phyloP scores from a whole-genome alignment of 2,797 vertebrate genomes.

The Malurus leucopterus region DNA sequence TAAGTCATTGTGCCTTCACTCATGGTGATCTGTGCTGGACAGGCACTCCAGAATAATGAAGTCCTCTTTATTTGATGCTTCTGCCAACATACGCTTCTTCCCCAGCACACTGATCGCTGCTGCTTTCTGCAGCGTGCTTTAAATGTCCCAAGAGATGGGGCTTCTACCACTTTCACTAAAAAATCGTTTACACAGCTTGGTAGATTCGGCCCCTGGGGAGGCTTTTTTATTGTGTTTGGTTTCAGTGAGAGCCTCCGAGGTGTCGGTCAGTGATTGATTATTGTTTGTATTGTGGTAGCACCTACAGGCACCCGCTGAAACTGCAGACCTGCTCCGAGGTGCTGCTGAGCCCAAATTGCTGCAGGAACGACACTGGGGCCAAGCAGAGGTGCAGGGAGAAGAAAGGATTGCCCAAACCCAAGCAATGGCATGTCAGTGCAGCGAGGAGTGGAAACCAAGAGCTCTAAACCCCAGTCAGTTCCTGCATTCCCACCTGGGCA shows the following conservation, averaged over 20 bases:
- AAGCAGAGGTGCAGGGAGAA: background rate
- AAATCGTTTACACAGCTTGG: slow-evolving; percentile 31
- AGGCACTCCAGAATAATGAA: background rate
- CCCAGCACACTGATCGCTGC: background rate
- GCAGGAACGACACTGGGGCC: background rate
- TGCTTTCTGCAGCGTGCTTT: background rate
- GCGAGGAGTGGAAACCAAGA: background rate
- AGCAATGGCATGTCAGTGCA: rapidly evolving
- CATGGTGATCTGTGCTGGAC: background rate
- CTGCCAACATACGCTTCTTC: background rate
- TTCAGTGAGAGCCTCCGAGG: slow-evolving; percentile 30
- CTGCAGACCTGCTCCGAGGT: slow-evolving; percentile 37
- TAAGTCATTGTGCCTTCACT: background rate
- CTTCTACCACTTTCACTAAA: slow-evolving; percentile 36
- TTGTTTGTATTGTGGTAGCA: slow-evolving; percentile 65
- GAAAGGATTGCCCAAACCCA: background rate
- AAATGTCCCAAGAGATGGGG: background rate
- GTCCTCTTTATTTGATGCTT: background rate
- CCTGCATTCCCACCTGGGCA: background rate
- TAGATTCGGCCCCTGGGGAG: slow-evolving; percentile 22
- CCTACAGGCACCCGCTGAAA: slow-evolving; percentile 60
- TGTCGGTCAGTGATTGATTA: slow-evolving; percentile 57
- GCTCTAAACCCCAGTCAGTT: background rate
- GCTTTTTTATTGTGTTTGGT: slow-evolving; percentile 49
- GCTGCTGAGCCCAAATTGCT: background rate